Conservation (phyloP, 2,113 vertebrate species). For the Peromyscus maniculatus region DNA sequence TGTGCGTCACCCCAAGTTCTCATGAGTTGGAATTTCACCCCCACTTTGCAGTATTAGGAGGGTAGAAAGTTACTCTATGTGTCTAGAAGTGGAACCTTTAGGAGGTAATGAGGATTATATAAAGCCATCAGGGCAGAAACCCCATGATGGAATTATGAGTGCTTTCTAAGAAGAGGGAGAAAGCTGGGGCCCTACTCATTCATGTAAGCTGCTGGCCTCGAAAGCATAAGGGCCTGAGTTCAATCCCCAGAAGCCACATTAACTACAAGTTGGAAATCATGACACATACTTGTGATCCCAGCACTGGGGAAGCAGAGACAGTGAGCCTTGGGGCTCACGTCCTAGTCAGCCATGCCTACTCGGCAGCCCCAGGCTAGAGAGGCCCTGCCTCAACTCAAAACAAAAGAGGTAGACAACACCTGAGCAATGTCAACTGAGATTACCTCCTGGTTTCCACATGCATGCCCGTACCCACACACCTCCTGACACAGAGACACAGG, state of each 20-base stretch:
- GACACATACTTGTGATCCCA: no score
- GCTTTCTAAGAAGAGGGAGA: not conserved
- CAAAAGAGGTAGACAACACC: not conserved
- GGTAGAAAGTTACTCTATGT: not conserved
- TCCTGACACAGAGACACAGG: not conserved
- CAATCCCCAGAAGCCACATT: not conserved
- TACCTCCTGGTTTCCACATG: not conserved
- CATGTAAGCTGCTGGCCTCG: not conserved
- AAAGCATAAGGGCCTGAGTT: not conserved
- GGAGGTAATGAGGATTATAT: not conserved
- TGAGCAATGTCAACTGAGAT: not conserved
- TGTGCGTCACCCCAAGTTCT: not conserved
- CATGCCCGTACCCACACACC: no score
- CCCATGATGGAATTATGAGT: not conserved
- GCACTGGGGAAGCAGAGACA: not conserved
- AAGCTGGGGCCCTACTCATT: not conserved
- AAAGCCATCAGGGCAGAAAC: not conserved
- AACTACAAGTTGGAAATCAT: not conserved
- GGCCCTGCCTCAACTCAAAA: not conserved
- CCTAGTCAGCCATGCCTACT: no score
- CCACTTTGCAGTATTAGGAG: not conserved
- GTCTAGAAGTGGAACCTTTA: not conserved
- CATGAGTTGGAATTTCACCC: not conserved
- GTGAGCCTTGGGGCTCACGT: not conserved
- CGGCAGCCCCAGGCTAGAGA: not conserved